Evolutionary conservation across 2,797 vertebrate genomes (phyloP), one percentile per base, ranked within the genome.

Genomic region (Babyrousa celebensis): DNA sequence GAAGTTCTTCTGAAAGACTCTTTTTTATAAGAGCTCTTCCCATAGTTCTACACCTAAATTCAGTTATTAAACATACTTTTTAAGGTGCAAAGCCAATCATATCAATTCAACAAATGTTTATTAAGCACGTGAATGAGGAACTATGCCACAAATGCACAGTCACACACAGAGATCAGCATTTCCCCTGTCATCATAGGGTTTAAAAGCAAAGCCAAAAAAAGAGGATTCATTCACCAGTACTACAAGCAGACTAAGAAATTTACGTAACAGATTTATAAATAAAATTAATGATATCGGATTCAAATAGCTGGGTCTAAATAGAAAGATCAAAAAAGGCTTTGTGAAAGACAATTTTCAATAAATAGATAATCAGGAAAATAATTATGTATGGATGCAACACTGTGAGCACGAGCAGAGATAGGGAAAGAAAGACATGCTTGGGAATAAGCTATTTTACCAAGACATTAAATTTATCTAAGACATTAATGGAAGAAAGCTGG

Each of bases 21-120:
- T 20, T 80, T n/a, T 16, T 79, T 40, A 36, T 36, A 36, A n/a
- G 60, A 88, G n/a, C 12, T 80, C 72, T 70, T 93, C 36, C 68
- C 25, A 29, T 6, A 83, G n/a, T 2, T 93, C 40, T 93, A 23
- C 12, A 91, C 21, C 58, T 72, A 91, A 93, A 72, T 52, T 27
- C 68, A 93, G 25, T 63, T 85, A 52, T 87, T 68, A 82, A 77
- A 72, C 15, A 82, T 40, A 83, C 12, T 72, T 87, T 48, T 65
- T 87, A 11, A 85, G 63, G n/a, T n/a, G 62, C 48, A 16, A 12
- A 52, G 29, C 21, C n/a, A 63, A 18, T 48, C 23, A 16, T 23
- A 62, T 85, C 77, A 94, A 84, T 43, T 90, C 52, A 90, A 65
- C 60, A 84, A 90, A 78, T 60, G 63, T 68, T 89, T 79, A 86